A percentile compares a stretch with the other conserved stretches of the same genome.
These are phyloP conservation scores for Brotula barbata DNA, from an alignment of 2,797 vertebrate species.

Conservation along the genomic window DNA sequence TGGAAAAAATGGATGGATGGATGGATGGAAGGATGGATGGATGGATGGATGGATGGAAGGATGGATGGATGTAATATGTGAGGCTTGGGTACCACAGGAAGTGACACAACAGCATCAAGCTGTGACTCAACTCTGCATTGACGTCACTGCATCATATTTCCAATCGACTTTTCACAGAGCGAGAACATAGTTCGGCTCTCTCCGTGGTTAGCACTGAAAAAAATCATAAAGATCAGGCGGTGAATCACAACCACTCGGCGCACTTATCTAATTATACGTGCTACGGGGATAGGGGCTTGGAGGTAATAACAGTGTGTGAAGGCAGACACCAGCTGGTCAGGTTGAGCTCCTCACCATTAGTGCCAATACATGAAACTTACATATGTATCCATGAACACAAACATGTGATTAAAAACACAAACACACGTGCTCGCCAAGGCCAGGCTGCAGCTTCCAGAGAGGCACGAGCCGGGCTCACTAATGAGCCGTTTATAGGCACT, in stretches of 20 bases:
- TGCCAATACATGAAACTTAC: conserved; percentile 16
- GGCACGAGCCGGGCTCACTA: conserved; percentile 32
- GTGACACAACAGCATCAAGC: too few relatives aligned
- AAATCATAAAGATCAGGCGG: conserved; percentile 47
- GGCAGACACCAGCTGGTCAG: conserved; percentile 48
- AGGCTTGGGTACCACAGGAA: too few relatives aligned
- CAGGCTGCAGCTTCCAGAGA: conserved; percentile 34
- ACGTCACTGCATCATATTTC: conserved; percentile 9
- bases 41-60: too few relatives aligned
- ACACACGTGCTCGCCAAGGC: neutral
- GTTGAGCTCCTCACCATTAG: conserved; percentile 40
- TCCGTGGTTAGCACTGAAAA: conserved; percentile 42
- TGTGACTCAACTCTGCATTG: neutral
- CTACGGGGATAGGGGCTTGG: conserved; percentile 16
- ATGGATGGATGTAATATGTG: too few relatives aligned
- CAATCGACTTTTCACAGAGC: conserved; percentile 27
- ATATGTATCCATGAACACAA: conserved; percentile 17
- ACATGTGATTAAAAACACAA: conserved; percentile 7
- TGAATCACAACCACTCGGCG: conserved; percentile 48
- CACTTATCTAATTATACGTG: conserved; percentile 50
- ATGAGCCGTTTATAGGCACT: conserved; percentile 45
- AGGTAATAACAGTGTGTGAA: conserved; percentile 13
- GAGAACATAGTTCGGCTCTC: conserved; percentile 28
- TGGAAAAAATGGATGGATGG: too few relatives aligned
- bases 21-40: too few relatives aligned